Base-by-base conservation (phyloP, 2,888 invertebrate genomes). In the Epinotia ramella region DNA sequence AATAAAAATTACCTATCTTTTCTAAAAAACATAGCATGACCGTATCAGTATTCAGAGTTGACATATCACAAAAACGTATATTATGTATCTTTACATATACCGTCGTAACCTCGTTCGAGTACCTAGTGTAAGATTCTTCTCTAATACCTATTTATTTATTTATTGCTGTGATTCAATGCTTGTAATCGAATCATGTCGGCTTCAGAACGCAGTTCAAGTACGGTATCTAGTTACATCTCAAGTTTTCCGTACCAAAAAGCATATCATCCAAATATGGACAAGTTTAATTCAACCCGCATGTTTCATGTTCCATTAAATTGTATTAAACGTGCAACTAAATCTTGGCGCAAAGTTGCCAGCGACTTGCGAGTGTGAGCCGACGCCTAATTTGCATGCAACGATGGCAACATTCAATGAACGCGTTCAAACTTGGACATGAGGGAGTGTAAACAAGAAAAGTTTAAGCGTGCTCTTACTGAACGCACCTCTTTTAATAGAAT, bases 311-410 rank as follows among this genome's bases (percentile, higher is more conserved):
- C 62, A 16, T 62, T 69, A 69, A 69, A 69, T 60, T 69, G 20
- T 20, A 69, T 66, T 53, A 69, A 60, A 9, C 69, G 69, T 60
- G 59, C 60, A 69, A 69, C 46, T 69, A 46, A 69, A 60, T 60
- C 59, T 60, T 18, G 11, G 44, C 16, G 59, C 59, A 46, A 69
- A 69, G 46, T 69, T 69, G 53, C 28, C 33, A 40, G 69, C 59
- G 44, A 59, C 44, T 69, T 33, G 66, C 59, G 40, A 60, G 73
- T 53, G 53, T 67, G 59, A 60, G 69, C 20, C 49, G 60, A 60
- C 57, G 59, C 66, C 66, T 57, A 72, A 72, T 72, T 72, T 72
- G 64, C 72, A 72, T 72, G 63, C 64, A 66, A 28, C 59, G 59
- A 59, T 60, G 49, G 60, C 59, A 53, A 73, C 66, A 73, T 69